A percentile compares a stretch with the other conserved stretches of the same genome.
Conservation (phyloP, 2,797 vertebrate genomes). For the Vireo griseus region DNA sequence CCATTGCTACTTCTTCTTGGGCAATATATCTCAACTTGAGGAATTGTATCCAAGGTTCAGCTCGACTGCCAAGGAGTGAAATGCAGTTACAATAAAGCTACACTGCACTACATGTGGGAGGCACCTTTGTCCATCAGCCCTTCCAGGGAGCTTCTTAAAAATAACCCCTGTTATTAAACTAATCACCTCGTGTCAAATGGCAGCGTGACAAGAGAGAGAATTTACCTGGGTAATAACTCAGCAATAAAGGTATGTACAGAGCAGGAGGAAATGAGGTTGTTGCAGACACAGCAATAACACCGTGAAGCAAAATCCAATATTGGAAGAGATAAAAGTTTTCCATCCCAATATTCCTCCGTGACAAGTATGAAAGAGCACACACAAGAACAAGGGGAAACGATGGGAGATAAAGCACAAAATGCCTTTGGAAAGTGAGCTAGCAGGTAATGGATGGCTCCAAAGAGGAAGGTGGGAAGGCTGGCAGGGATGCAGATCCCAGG, state of each 20-base stretch:
- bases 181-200: neutral
- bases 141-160: neutral
- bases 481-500: neutral
- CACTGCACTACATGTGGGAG: neutral
- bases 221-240: conserved; percentile 3
- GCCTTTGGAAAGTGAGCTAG: conserved; percentile 23
- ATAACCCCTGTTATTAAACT: neutral
- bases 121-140: neutral
- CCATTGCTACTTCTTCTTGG: neutral
- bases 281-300: conserved; percentile 38
- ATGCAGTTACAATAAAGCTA: neutral
- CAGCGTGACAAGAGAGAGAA: conserved; percentile 7
- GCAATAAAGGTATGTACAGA: neutral
- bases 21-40: neutral
- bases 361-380: neutral
- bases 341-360: neutral
- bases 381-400: conserved; percentile 18
- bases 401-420: conserved; percentile 22
- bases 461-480: conserved; percentile 1
- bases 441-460: conserved; percentile 20
- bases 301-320: conserved; percentile 21
- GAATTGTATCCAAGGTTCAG: neutral
- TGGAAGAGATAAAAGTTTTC: conserved; percentile 34
- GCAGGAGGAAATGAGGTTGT: conserved; percentile 36
- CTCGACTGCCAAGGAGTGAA: neutral